Conservation (phyloP, 2,888 invertebrate genomes). For the Eudemis profundana region DNA sequence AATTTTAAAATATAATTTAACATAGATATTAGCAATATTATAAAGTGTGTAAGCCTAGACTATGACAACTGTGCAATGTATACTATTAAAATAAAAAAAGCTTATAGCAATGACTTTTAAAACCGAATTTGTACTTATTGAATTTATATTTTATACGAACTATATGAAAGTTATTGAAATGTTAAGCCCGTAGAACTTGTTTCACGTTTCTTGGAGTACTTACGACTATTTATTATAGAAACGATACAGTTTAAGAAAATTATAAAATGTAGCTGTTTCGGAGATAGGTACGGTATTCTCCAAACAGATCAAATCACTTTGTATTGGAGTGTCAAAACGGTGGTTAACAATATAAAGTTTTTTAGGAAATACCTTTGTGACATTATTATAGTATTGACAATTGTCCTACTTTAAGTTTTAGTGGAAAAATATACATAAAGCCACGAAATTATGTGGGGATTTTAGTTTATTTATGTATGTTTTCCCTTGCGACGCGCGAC, state of each 20-base stretch:
- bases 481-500: too few species aligned
- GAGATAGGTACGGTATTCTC: too few species aligned
- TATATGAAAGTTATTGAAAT: conserved; percentile 42
- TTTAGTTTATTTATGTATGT: too few species aligned
- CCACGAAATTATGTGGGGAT: too few species aligned
- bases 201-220: conserved; percentile 61
- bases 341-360: too few species aligned
- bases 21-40: conserved; percentile 39
- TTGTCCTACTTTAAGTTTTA: too few species aligned
- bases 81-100: conserved; percentile 15
- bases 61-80: conserved; percentile 41
- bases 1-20: conserved; percentile 42
- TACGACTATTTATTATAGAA: conserved; percentile 54
- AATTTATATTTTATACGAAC: conserved; percentile 49
- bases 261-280: not conserved
- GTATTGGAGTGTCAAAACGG: too few species aligned
- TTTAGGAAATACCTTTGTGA: too few species aligned
- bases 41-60: conserved; percentile 25
- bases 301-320: too few species aligned
- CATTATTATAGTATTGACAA: too few species aligned
- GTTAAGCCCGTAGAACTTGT: conserved; percentile 39
- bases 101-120: conserved; percentile 27
- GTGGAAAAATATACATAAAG: too few species aligned
- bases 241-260: conserved; percentile 20
- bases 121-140: conserved; percentile 72